These are phyloP conservation scores for Ophioderma brevispina DNA, from an alignment of 35 echinoderm and acorn worm genomes.

Conservation along the genomic window DNA sequence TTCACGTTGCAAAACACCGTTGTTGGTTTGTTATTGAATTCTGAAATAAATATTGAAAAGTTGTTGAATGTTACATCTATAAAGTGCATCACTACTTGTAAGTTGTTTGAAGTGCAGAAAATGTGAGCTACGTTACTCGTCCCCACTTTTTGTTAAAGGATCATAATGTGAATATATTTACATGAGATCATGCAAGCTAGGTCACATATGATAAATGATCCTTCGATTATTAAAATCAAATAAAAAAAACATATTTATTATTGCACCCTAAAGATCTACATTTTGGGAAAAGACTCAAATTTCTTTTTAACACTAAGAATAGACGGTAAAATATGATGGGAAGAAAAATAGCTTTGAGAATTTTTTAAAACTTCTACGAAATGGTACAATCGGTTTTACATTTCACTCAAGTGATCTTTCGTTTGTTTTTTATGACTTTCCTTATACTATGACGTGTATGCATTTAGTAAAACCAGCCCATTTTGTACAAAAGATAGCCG, in stretches of 20 bases:
- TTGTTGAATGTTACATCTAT: neutral
- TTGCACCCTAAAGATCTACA: slow-evolving; percentile 17
- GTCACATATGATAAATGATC: slow-evolving; percentile 9
- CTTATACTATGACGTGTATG: neutral
- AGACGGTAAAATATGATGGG: neutral
- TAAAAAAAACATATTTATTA: neutral
- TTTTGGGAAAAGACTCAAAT: slow-evolving; percentile 15
- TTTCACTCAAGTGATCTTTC: slow-evolving; percentile 16
- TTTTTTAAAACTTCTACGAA: slow-evolving; percentile 1
- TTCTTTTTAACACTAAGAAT: neutral
- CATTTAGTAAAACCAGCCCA: neutral
- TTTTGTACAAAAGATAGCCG: neutral
- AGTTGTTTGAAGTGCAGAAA: neutral
- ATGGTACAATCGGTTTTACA: neutral
- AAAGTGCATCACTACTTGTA: neutral
- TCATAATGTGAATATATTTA: slow-evolving; percentile 25
- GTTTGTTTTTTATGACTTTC: slow-evolving; percentile 14
- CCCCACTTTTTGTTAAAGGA: neutral
- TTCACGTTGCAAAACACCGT: neutral
- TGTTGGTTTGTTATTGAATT: neutral
- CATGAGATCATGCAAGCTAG: neutral
- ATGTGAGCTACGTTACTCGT: neutral
- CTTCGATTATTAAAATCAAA: neutral
- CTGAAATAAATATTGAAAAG: neutral
- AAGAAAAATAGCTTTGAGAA: slow-evolving; percentile 15